Evolutionary conservation across 2,888 invertebrate species (phyloP).

Genomic region (Drosophila atripex): DNA sequence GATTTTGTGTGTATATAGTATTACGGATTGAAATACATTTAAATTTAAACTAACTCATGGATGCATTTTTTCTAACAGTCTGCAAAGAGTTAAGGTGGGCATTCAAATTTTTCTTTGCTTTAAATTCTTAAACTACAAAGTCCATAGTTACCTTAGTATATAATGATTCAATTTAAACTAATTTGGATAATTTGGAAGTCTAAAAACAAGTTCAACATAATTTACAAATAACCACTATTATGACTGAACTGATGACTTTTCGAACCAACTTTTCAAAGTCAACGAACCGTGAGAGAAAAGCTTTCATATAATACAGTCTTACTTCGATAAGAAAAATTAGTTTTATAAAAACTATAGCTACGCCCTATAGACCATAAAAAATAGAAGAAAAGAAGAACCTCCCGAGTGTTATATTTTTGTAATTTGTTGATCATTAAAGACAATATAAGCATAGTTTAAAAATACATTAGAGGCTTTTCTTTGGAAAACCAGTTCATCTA

Average conservation of each 20-base stretch:
- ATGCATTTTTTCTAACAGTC: too few species aligned
- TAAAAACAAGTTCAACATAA: background rate
- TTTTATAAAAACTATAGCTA: background rate
- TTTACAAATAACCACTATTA: background rate
- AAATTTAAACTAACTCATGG: slow-evolving; percentile 48
- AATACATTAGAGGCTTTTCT: slow-evolving; percentile 1
- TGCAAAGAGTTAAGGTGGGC: too few species aligned
- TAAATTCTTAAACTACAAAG: too few species aligned
- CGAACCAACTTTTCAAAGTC: slow-evolving; percentile 9
- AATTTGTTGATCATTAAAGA: background rate
- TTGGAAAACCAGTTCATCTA: slow-evolving; percentile 27
- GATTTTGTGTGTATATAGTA: slow-evolving; percentile 71
- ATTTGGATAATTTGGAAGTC: background rate
- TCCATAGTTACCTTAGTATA: too few species aligned
- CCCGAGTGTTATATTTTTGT: background rate
- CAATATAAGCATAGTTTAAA: slow-evolving; percentile 7
- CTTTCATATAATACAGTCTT: slow-evolving; percentile 11
- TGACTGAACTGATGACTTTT: slow-evolving; percentile 4
- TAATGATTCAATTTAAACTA: background rate
- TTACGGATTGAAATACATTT: slow-evolving; percentile 71
- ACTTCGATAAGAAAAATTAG: background rate
- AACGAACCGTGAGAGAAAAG: slow-evolving; percentile 33
- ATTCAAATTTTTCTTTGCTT: too few species aligned
- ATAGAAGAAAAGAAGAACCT: background rate
- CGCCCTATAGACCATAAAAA: too few species aligned